A percentile compares a stretch with the other conserved stretches of the same genome.
Evolutionary conservation across 2,888 invertebrate genomes (phyloP).

Genomic region (Polydrusus tereticollis): DNA sequence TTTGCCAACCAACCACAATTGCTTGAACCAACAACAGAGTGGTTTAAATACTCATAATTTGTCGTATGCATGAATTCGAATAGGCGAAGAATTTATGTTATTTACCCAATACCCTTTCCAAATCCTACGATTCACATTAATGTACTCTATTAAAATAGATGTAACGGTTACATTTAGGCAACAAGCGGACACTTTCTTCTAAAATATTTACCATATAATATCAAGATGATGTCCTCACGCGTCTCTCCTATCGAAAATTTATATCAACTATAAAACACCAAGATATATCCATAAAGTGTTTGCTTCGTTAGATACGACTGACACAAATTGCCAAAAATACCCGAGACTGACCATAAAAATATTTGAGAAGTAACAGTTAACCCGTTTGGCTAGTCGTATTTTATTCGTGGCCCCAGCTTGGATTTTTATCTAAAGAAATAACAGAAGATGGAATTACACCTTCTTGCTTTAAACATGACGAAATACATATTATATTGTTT

Average conservation of each 20-base stretch:
- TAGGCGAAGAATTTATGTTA: too few relatives aligned
- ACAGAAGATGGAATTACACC: background rate
- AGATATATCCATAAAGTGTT: constrained; percentile 48
- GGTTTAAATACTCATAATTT: too few relatives aligned
- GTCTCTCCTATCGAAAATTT: constrained; percentile 45
- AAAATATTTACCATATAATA: background rate
- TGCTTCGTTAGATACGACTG: constrained; percentile 48
- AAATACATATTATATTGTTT: background rate
- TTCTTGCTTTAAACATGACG: background rate
- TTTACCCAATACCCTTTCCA: background rate
- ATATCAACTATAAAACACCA: constrained; percentile 49
- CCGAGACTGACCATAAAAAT: constrained; percentile 47
- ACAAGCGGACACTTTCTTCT: background rate
- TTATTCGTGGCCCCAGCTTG: constrained; percentile 18
- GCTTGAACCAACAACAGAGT: too few relatives aligned
- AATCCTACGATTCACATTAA: too few relatives aligned
- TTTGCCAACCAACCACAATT: too few relatives aligned
- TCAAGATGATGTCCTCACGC: background rate
- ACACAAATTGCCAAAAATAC: constrained; percentile 50
- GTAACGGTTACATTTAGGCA: background rate
- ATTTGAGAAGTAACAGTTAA: constrained; percentile 47
- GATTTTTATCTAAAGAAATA: constrained; percentile 42
- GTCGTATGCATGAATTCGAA: too few relatives aligned
- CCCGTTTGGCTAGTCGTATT: constrained; percentile 41
- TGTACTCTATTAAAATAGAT: background rate